phyloP scores from a whole-genome alignment of 2,113 vertebrate species.

The Calypte anna region DNA sequence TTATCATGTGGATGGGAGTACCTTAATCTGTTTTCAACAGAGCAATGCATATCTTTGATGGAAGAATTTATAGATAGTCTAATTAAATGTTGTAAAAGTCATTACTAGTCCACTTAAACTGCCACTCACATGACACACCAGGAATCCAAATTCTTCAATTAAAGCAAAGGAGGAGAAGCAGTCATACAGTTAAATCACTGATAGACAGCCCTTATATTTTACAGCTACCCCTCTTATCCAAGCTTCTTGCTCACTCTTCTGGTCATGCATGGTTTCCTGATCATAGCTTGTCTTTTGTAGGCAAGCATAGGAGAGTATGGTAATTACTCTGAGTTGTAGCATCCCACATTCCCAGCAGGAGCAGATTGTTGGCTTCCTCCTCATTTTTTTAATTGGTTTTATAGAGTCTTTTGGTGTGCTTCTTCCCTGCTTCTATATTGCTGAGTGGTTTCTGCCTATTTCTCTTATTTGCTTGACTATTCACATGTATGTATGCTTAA shows the following conservation, averaged over 20 bases:
- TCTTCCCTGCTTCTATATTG: not conserved
- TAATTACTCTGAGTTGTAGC: not conserved
- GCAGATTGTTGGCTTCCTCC: not conserved
- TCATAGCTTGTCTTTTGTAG: not conserved
- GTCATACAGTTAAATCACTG: not conserved
- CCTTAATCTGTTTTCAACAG: not conserved
- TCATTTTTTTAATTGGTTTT: not conserved
- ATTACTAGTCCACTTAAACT: not conserved
- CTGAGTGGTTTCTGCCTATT: not conserved
- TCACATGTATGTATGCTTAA: not conserved
- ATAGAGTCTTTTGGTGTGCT: not conserved
- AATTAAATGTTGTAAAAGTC: not conserved
- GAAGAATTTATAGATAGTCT: not conserved
- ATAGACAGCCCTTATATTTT: not conserved
- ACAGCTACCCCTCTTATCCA: not conserved
- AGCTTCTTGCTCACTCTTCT: not conserved
- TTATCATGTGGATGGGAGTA: not conserved
- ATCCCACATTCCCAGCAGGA: not conserved
- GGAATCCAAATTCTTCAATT: not conserved
- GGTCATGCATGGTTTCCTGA: not conserved
- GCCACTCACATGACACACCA: not conserved
- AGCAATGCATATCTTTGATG: not conserved
- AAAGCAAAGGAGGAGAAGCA: not conserved
- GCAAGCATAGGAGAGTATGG: accelerated
- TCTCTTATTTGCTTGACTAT: not conserved